Evolutionary conservation across 2,797 vertebrate species (phyloP), one percentile per base, ranked within the genome.

Genomic region (Sebastes iracundus): DNA sequence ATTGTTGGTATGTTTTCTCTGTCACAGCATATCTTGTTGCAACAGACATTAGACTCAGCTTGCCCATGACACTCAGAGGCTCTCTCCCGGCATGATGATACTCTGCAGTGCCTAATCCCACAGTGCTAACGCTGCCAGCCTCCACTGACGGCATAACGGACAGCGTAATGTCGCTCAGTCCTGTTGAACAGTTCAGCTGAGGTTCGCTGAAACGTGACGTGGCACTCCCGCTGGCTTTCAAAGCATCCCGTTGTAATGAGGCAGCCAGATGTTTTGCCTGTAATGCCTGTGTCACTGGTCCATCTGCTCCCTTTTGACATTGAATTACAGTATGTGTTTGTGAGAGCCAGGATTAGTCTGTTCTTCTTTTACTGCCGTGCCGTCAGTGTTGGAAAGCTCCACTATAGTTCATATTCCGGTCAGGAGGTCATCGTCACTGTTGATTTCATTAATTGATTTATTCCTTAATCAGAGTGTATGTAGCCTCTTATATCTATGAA

Each of bases 191-290:
- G 79, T 75, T 84, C 86, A 80, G 73, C 13, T 60, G n/a, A 67
- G 62, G 86, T 73, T 85, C 49, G 38, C 28, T 46, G 53, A 75
- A 85, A 82, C 18, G 55, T 85, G 87, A 88, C 83, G 62, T 85
- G 88, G 84, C 85, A 63, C 71, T 81, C 79, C n/a, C 56, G 9
- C 12, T n/a, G 28, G 52, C 65, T 73, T 85, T 79, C 55, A 61
- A 53, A 87, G 79, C 73, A 20, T 82, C 72, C 62, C n/a, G 42
- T 67, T 78, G 20, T 81, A 81, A 90, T 23, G 71, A 90, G 73
- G 81, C 66, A 6, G 56, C 92, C 93, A 92, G 90, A 90, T 90
- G 93, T 72, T 85, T 56, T 4, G 35, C 20, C 78, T 53, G 79
- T 79, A 71, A 88, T 61, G 63, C 79, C 69, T 9, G 22, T 88